Evolutionary conservation across 2,113 vertebrate genomes (phyloP), one percentile per base, ranked within the genome.

Genomic region (Nesoenas mayeri): DNA sequence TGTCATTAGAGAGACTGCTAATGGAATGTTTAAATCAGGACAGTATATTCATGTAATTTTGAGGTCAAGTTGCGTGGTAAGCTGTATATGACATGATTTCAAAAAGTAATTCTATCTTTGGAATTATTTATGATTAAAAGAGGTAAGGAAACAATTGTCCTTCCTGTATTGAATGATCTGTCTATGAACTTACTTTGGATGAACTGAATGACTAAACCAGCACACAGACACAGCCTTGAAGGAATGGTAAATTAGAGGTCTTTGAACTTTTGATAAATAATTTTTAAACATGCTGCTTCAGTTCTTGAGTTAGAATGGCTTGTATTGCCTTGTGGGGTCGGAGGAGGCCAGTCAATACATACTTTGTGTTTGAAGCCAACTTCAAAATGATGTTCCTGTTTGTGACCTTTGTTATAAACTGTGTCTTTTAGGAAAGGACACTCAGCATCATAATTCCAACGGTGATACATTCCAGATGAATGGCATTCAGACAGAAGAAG

Each of bases 401-500:
- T 13, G 7, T 93, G 58, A 94, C 72, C 40, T 74, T 16, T 20
- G 8, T 36, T 79, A 22, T 26, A 58, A 69, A 57, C 12, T 47
- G 8, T 75, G 29, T 34, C 60, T 26, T 47, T 73, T 34, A 99
- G 98, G 98, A 81, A 98, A 99, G 97, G 98, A 98, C 88, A 75
- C n/a, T 75, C 99, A 98, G 88, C 98, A 98, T 70, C 97, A 98
- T 20, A 93, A 94, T 48, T 93, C 97, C 36, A 91, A 97, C 7
- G 80, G 61, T 10, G 97, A 98, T 3, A 91, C 89, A 1, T 85
- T 98, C 36, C 99, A 99, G 71, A 84, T 99, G 94, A 99, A 99
- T 20, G 99, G 99, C 16, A 90, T 99, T 88, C 99, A 99, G 96
- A 94, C 97, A 8, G 99, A 99, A 93, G 99, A 99, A 96, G 95